These are phyloP conservation scores for Phoxinus dragarum DNA, from an alignment of 2,797 vertebrate genomes.

Conservation along the genomic window DNA sequence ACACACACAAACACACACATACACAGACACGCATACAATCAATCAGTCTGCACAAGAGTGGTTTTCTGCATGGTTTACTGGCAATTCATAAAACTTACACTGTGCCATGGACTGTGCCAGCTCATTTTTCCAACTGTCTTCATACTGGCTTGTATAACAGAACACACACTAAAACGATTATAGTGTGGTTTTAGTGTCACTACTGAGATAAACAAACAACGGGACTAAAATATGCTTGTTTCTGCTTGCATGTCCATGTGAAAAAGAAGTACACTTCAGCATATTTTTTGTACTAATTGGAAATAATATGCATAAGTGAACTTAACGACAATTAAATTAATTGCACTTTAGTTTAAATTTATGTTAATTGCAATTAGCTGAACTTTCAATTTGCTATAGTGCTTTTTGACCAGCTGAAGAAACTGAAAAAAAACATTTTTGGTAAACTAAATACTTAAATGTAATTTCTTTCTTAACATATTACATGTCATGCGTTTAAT, in stretches of 20 bases:
- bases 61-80: constrained; percentile 16
- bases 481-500: background rate
- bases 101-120: background rate
- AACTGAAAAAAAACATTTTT: background rate
- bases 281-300: background rate
- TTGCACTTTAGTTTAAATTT: background rate
- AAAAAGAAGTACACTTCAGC: background rate
- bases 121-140: constrained; percentile 22
- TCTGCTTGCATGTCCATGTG: background rate
- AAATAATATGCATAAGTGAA: background rate
- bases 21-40: constrained; percentile 44
- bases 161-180: constrained; percentile 5
- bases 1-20: constrained; percentile 44
- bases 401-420: background rate
- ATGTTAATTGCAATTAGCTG: background rate
- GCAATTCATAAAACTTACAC: background rate
- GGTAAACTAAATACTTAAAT: background rate
- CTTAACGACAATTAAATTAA: background rate
- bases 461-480: background rate
- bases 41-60: constrained; percentile 44
- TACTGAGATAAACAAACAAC: background rate
- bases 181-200: constrained; percentile 15
- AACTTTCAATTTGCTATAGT: no score
- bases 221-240: background rate
- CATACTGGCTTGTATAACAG: background rate